These are phyloP conservation scores for Odontocerum albicorne DNA, from an alignment of 2,888 invertebrate species.

Conservation along the genomic window DNA sequence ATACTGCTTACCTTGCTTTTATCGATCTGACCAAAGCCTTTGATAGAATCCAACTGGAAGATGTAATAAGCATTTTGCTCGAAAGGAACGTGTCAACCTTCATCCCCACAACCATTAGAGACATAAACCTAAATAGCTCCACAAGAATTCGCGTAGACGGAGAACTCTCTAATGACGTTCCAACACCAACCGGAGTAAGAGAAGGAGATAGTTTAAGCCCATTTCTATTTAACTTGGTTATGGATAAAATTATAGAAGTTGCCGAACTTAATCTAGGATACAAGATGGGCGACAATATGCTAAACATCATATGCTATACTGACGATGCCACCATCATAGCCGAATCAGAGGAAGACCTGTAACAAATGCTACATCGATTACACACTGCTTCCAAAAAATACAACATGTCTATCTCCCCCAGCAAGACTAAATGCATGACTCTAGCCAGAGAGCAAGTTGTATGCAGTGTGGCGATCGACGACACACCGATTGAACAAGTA, in stretches of 20 bases:
- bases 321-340: slow-evolving; percentile 4
- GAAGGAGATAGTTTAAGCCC: background rate
- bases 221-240: background rate
- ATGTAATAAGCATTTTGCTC: background rate
- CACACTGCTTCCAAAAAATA: background rate
- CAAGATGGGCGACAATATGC: background rate
- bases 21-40: background rate
- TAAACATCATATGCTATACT: background rate
- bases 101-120: no score
- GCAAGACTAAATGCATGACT: background rate
- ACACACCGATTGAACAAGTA: slow-evolving; percentile 6
- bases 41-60: background rate
- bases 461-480: slow-evolving; percentile 2
- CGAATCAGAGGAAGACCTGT: background rate
- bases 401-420: background rate
- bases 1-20: background rate
- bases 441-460: background rate
- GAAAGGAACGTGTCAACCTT: no score
- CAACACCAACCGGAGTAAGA: background rate
- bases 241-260: no score
- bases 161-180: background rate
- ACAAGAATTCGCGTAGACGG: no score
- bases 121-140: no score
- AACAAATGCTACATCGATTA: background rate
- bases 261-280: background rate